Percentiles rank a stretch among this genome's conserved stretches.
These are phyloP conservation scores for Malurus elegans DNA, from an alignment of 2,113 vertebrate species.

Conservation along the genomic window DNA sequence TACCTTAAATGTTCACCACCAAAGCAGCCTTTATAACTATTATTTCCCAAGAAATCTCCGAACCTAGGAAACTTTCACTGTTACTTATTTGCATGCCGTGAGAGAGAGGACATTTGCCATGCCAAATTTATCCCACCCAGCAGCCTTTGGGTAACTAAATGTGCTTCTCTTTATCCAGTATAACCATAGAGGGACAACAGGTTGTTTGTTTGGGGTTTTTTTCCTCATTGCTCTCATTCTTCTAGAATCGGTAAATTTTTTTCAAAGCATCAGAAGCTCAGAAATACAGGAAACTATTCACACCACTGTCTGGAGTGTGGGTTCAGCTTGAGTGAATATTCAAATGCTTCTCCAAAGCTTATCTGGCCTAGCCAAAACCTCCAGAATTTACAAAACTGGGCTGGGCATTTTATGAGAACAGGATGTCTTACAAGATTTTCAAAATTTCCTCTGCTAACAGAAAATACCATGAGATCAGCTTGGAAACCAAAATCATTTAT, in stretches of 20 bases:
- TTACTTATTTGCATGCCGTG: neutral
- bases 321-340: conserved; percentile 64
- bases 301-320: conserved; percentile 66
- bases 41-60: neutral
- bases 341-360: conserved; percentile 46
- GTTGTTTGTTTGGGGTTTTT: neutral
- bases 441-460: conserved; percentile 52
- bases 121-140: neutral
- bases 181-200: neutral
- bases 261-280: conserved; percentile 40
- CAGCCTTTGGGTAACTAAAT: neutral
- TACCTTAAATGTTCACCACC: neutral
- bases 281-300: conserved; percentile 56
- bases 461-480: conserved; percentile 34
- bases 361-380: conserved; percentile 64
- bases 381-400: conserved; percentile 55
- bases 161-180: neutral
- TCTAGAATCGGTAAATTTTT: conserved; percentile 12
- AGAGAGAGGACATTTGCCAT: neutral
- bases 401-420: conserved; percentile 59
- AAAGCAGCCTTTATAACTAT: neutral
- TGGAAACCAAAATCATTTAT: neutral
- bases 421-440: conserved; percentile 52
- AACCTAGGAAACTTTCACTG: neutral
- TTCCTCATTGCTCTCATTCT: neutral